Conservation (phyloP, 2,113 vertebrate species). For the Podilymbus podiceps region DNA sequence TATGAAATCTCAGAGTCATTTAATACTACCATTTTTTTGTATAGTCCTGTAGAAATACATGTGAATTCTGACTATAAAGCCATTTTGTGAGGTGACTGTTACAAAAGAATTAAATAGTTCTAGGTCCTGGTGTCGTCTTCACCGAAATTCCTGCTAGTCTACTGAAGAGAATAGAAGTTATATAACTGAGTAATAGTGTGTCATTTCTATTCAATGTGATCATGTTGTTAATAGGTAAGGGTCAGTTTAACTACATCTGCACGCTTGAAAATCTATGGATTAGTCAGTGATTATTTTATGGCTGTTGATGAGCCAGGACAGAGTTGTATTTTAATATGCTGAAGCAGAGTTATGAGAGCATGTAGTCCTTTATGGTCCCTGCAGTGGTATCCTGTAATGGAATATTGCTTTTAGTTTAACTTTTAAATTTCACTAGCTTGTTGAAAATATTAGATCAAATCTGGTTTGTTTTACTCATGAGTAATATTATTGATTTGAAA, state of each 20-base stretch:
- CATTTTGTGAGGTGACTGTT: not conserved
- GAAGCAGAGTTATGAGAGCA: not conserved
- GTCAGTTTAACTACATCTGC: not conserved
- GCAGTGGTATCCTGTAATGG: not conserved
- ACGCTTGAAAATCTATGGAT: not conserved
- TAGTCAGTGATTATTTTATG: not conserved
- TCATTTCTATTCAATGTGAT: not conserved
- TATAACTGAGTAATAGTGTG: not conserved
- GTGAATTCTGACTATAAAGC: not conserved
- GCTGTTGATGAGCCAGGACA: not conserved
- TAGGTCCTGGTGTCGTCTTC: not conserved
- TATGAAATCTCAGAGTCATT: not conserved
- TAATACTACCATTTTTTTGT: not conserved
- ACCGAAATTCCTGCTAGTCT: not conserved
- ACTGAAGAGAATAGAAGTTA: not conserved
- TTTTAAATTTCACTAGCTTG: not conserved
- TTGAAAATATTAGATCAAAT: not conserved
- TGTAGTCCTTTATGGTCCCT: not conserved
- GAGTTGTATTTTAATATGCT: not conserved
- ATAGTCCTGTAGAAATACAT: not conserved
- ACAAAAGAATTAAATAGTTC: not conserved
- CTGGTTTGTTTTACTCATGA: not conserved
- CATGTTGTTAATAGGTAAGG: not conserved
- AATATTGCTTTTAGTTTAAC: not conserved
- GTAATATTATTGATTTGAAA: not conserved